Evolutionary conservation across 2,113 vertebrate genomes (phyloP).

Genomic region (Agapornis roseicollis): DNA sequence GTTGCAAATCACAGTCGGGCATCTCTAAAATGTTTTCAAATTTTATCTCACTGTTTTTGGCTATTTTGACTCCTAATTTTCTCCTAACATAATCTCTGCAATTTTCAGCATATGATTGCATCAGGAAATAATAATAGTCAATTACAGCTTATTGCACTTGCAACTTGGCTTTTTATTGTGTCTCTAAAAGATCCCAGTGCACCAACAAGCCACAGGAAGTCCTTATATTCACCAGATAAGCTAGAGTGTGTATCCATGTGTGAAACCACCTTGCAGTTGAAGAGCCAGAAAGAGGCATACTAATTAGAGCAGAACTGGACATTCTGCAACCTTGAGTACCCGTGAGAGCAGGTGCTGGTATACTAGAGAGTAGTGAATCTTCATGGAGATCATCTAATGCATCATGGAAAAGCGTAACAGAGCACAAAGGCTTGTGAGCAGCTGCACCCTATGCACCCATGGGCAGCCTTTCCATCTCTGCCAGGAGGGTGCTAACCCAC

Average conservation of each 20-base stretch:
- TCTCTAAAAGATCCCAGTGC: not conserved
- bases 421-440: fast-evolving
- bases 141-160: not conserved
- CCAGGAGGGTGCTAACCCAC: not conserved
- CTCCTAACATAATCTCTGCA: not conserved
- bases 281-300: not conserved
- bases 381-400: fast-evolving
- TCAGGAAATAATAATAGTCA: not conserved
- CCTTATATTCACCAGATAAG: not conserved
- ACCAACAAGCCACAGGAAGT: not conserved
- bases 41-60: not conserved
- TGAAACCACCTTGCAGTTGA: not conserved
- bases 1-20: not conserved
- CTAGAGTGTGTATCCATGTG: fast-evolving
- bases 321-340: not conserved
- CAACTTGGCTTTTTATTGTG: not conserved
- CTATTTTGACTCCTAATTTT: not conserved
- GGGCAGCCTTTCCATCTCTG: not conserved
- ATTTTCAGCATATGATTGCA: too few relatives aligned
- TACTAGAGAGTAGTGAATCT: not conserved
- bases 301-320: not conserved
- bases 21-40: not conserved
- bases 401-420: fast-evolving
- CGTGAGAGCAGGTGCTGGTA: not conserved
- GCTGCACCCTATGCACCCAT: fast-evolving